Base-by-base conservation (phyloP, 2,113 vertebrate genomes). In the Petroica traversi region DNA sequence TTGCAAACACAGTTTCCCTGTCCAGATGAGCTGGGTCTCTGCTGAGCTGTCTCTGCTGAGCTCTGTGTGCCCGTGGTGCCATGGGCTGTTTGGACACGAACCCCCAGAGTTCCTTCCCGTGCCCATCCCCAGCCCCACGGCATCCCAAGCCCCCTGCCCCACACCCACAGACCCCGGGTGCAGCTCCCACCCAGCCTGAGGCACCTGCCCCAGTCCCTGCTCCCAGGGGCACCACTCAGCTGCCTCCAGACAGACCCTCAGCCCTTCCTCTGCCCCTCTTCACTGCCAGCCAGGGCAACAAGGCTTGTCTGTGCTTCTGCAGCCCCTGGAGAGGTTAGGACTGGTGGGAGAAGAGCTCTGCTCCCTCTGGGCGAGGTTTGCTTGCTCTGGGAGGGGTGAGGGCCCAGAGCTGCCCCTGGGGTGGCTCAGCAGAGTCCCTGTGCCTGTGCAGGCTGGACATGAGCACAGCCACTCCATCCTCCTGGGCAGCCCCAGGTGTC, bases 401-500 rank as follows among this genome's bases (percentile, higher is more conserved):
- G 31, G 22, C 59, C 51, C 49, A 3, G 84, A 4, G 80, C 80
- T 45, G 59, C 26, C 4, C 61, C 34, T 2, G 52, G 23, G 1
- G 24, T 95, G 92, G 83, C 76, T 83, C 92, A 86, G 69, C 11
- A 0, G 23, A 55, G 67, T 26, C 54, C 62, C 3, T 0, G 4
- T 36, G 41, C 73, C 52, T 28, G 0, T 0, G 1, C 12, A 9
- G 28, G 4, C 26, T 12, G 59, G 83, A 49, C 57, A 10, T 0
- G 4, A 45, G 45, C 0, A 0, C 1, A 4, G 51, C 62, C 2
- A 0, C 62, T 36, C 45, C 8, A 1, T 45, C 51, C 67, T 29
- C 62, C 4, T 0, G 0, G 0, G 2, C 0, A 23, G 83, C 49
- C 79, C 40, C 80, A 13, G 19, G 1, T 0, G 22, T 28, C 18